Evolutionary conservation across 2,113 vertebrate genomes (phyloP).

Genomic region (Mirounga angustirostris): DNA sequence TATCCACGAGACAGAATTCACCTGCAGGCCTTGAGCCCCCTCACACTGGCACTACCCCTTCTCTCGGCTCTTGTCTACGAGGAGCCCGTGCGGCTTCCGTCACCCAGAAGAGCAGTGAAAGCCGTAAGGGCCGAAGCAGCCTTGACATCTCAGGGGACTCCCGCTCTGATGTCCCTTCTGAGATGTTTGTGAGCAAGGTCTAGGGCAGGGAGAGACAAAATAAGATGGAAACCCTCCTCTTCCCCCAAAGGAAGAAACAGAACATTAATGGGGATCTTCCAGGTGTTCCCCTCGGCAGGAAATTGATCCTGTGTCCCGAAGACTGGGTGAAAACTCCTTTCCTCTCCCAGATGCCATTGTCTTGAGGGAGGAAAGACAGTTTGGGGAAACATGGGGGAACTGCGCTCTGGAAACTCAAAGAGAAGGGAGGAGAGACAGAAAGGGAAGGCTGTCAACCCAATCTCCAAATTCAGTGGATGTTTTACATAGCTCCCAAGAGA

Average conservation of each 20-base stretch:
- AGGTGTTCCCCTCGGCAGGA: not conserved
- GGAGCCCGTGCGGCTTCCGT: not conserved
- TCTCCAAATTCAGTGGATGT: not conserved
- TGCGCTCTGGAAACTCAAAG: not conserved
- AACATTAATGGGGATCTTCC: not conserved
- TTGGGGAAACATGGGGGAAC: not conserved
- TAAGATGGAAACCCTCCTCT: not conserved
- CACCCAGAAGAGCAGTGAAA: not conserved
- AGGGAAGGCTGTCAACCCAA: not conserved
- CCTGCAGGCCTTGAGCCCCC: not conserved
- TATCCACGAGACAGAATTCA: not conserved
- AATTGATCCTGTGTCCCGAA: not conserved
- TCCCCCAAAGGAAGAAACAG: not conserved
- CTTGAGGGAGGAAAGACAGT: not conserved
- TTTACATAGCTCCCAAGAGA: not conserved
- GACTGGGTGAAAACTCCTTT: not conserved
- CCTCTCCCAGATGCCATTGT: not conserved
- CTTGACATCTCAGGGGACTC: not conserved
- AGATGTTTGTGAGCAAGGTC: not conserved
- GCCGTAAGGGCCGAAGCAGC: not conserved
- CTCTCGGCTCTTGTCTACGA: not conserved
- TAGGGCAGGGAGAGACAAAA: not conserved
- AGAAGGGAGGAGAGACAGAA: not conserved
- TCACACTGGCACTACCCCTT: not conserved
- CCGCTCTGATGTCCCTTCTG: not conserved